phyloP scores from a whole-genome alignment of 2,888 invertebrate species.

The Brenthis hecate region DNA sequence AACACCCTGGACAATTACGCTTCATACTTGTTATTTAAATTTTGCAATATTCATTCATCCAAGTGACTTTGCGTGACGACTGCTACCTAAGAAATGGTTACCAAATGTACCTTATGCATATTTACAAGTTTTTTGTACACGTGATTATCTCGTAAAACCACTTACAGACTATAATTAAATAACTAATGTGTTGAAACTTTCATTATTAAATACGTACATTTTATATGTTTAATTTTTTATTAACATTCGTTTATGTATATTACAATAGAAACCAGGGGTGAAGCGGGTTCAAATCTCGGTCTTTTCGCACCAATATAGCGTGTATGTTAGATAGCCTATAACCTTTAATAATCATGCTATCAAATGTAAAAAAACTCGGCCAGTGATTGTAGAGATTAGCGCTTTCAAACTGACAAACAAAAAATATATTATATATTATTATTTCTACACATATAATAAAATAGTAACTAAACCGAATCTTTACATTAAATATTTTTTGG shows the following conservation, averaged over 20 bases:
- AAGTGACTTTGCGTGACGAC: slow-evolving; percentile 16
- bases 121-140: background rate
- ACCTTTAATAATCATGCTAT: background rate
- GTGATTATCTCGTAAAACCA: slow-evolving; percentile 11
- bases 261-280: no score
- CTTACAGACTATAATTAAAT: background rate
- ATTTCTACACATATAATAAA: no score
- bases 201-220: background rate
- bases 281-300: background rate
- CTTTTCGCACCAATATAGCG: background rate
- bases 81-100: background rate
- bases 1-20: slow-evolving; percentile 13
- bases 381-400: background rate
- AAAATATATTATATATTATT: background rate
- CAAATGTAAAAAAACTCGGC: background rate
- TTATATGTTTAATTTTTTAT: no score
- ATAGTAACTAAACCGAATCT: no score
- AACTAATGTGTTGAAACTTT: background rate
- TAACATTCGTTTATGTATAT: no score
- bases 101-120: slow-evolving; percentile 1
- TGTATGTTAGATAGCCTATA: slow-evolving; percentile 1
- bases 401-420: background rate
- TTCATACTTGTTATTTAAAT: background rate
- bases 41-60: slow-evolving; percentile 7
- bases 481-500: no score